Percentiles rank a stretch among this genome's conserved stretches.
phyloP scores from a whole-genome alignment of 1,140 invertebrate species.

The Aporrectodea caliginosa region DNA sequence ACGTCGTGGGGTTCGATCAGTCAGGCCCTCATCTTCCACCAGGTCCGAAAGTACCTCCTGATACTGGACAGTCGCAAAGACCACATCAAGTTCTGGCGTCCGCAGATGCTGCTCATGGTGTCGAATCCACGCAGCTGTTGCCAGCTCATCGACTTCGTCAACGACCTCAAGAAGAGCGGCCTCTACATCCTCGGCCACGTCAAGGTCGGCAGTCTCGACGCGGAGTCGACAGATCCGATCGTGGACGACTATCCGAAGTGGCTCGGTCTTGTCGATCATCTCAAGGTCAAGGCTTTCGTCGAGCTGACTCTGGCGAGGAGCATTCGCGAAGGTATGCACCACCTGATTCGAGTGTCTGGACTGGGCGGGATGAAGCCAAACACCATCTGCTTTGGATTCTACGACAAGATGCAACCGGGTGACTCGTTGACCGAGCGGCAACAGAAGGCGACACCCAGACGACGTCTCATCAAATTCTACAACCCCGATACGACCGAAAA shows the following conservation, averaged over 20 bases:
- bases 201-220: conserved; percentile 56
- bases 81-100: conserved; percentile 98
- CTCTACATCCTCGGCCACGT: conserved; percentile 92
- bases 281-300: conserved; percentile 93
- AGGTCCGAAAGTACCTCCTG: conserved; percentile 83
- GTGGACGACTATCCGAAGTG: conserved; percentile 76
- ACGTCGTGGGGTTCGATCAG: conserved; percentile 92
- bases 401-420: conserved; percentile 55
- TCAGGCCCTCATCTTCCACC: conserved; percentile 97
- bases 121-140: conserved; percentile 83
- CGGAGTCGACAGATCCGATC: conserved; percentile 62
- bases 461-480: conserved; percentile 5
- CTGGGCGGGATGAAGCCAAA: conserved; percentile 99
- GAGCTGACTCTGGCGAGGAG: conserved; percentile 83
- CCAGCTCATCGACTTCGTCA: conserved; percentile 92
- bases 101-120: conserved; percentile 90
- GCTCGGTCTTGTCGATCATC: conserved; percentile 79
- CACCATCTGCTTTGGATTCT: conserved; percentile 81
- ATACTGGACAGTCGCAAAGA: conserved; percentile 92
- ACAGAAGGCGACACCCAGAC: background rate
- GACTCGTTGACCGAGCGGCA: conserved; percentile 26
- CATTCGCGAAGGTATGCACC: conserved; percentile 83
- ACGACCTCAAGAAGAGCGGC: conserved; percentile 97
- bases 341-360: conserved; percentile 85
- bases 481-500: background rate